A percentile compares a stretch with the other conserved stretches of the same genome.
Conservation (phyloP, 2,888 invertebrate species). For the Dasypolia templi region DNA sequence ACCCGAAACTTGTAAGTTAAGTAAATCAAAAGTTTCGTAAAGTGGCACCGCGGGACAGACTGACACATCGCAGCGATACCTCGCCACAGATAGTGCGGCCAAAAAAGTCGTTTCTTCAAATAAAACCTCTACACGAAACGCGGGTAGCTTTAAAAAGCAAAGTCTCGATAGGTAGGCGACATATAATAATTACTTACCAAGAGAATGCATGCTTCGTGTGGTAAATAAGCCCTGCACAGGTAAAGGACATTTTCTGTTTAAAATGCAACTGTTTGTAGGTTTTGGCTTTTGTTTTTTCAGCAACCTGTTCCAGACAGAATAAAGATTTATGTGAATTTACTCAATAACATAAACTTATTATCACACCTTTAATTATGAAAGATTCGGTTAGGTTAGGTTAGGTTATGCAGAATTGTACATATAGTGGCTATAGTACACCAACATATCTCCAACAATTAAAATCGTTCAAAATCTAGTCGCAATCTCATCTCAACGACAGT, state of each 20-base stretch:
- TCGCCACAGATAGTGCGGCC: conserved; percentile 70
- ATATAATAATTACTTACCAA: conserved; percentile 76
- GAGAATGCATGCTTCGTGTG: conserved; percentile 45
- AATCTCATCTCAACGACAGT: too few species aligned
- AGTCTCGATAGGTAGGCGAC: conserved; percentile 79
- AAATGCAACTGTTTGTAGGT: conserved; percentile 33
- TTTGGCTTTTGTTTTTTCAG: conserved; percentile 18
- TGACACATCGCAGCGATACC: conserved; percentile 81
- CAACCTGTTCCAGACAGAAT: conserved; percentile 12
- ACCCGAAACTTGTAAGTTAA: conserved; percentile 66
- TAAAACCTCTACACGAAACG: conserved; percentile 71
- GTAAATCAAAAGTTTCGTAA: conserved; percentile 82
- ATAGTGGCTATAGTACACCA: background rate
- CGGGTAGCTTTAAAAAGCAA: conserved; percentile 78
- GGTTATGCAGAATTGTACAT: background rate
- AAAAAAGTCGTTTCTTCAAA: conserved; percentile 67
- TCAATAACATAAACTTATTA: background rate
- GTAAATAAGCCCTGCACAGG: conserved; percentile 49
- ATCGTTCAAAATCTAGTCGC: too few species aligned
- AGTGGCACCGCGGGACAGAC: conserved; percentile 79
- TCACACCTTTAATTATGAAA: background rate
- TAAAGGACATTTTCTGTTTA: conserved; percentile 40
- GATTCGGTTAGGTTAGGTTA: too few species aligned
- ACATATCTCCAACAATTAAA: too few species aligned
- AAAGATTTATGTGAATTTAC: background rate